Percentiles rank a stretch among this genome's conserved stretches.
Evolutionary conservation across 2,797 vertebrate genomes (phyloP).

Genomic region (Pelochelys cantorii): DNA sequence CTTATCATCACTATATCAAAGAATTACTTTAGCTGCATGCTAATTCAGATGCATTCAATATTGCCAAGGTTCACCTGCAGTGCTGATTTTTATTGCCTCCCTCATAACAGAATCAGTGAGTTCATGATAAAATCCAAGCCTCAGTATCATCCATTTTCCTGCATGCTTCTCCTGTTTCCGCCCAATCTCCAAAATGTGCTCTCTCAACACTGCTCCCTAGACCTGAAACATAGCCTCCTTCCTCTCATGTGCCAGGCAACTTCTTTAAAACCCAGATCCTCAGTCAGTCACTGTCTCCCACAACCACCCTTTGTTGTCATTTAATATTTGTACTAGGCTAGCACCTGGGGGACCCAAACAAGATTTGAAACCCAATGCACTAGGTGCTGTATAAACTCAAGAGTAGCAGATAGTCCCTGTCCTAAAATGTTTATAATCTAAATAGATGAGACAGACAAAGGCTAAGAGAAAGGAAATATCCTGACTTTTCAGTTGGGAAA

Average conservation of each 20-base stretch:
- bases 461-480: constrained; percentile 47
- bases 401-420: not conserved
- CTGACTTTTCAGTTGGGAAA: constrained; percentile 59
- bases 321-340: accelerated
- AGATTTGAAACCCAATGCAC: not conserved
- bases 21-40: not conserved
- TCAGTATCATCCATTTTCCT: not conserved
- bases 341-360: accelerated
- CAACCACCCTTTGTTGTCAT: not conserved
- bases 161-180: not conserved
- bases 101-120: constrained; percentile 6
- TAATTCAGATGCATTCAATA: not conserved
- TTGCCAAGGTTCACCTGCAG: not conserved
- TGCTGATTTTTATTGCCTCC: not conserved
- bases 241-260: not conserved
- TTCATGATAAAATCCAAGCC: not conserved
- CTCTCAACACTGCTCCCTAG: not conserved
- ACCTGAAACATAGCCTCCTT: not conserved
- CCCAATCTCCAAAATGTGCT: not conserved
- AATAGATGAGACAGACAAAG: constrained; percentile 56
- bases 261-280: not conserved
- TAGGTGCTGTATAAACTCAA: accelerated
- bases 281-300: not conserved
- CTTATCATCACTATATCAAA: not conserved
- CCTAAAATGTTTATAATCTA: constrained; percentile 34